Conservation (phyloP, 2,888 invertebrate genomes). For the Antheraea yamamai region DNA sequence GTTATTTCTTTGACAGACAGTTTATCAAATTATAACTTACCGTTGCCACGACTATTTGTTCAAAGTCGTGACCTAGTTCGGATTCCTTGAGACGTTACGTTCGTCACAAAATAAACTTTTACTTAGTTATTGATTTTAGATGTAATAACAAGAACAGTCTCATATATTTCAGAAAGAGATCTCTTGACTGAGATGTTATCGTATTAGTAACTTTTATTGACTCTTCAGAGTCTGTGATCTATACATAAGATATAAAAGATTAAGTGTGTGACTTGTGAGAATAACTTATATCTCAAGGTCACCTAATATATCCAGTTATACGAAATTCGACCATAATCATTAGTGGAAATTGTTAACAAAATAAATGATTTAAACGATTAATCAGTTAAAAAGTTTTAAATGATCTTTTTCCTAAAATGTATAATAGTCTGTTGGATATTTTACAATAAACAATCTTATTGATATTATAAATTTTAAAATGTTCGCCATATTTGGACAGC, state of each 20-base stretch:
- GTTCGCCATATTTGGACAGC: too few species aligned
- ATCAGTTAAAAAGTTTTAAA: too few species aligned
- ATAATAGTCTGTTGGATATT: too few species aligned
- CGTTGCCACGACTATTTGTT: background rate
- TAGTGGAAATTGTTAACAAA: too few species aligned
- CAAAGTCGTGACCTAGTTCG: slow-evolving; percentile 8
- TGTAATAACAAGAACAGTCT: background rate
- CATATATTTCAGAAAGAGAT: background rate
- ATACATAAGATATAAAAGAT: background rate
- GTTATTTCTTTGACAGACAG: slow-evolving; percentile 34
- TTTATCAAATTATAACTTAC: slow-evolving; percentile 19
- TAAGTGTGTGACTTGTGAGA: background rate
- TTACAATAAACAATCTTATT: too few species aligned
- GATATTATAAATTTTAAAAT: too few species aligned
- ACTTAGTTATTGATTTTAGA: background rate
- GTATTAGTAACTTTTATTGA: background rate
- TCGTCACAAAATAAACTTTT: background rate
- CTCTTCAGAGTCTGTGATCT: background rate
- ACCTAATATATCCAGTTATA: too few species aligned
- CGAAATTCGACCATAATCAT: too few species aligned
- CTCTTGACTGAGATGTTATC: background rate
- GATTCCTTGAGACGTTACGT: background rate
- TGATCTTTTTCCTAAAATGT: too few species aligned
- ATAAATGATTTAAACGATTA: too few species aligned
- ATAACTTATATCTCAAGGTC: too few species aligned